phyloP scores from a whole-genome alignment of 2,113 vertebrate genomes.

The Dicrurus megarhynchus region DNA sequence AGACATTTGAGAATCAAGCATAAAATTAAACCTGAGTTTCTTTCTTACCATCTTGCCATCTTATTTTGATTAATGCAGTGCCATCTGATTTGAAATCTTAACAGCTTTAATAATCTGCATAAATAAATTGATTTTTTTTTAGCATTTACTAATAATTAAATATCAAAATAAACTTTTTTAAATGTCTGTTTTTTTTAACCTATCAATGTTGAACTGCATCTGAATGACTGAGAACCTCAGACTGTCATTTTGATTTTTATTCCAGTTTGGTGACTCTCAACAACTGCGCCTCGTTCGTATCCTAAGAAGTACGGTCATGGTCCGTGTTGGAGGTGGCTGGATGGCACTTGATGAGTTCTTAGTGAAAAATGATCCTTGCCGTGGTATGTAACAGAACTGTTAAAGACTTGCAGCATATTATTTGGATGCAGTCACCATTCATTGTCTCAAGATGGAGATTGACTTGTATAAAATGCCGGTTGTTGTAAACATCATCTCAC shows the following conservation, averaged over 20 bases:
- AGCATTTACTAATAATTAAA: slow-evolving; percentile 71
- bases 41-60: slow-evolving; percentile 34
- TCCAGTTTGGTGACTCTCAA: slow-evolving; percentile 96
- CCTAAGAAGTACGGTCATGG: slow-evolving; percentile 96
- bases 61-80: slow-evolving; percentile 65
- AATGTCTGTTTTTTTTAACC: slow-evolving; percentile 43
- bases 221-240: slow-evolving; percentile 14
- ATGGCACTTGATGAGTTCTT: slow-evolving; percentile 99
- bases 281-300: slow-evolving; percentile 96
- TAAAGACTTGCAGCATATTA: neutral
- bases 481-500: slow-evolving; percentile 25
- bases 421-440: neutral
- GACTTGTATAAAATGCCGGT: neutral
- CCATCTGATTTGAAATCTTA: slow-evolving; percentile 55
- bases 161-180: slow-evolving; percentile 39
- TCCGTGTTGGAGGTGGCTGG: slow-evolving; percentile 97
- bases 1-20: slow-evolving; percentile 25
- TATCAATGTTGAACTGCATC: neutral
- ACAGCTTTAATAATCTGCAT: slow-evolving; percentile 58
- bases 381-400: slow-evolving; percentile 80
- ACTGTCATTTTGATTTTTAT: slow-evolving; percentile 8
- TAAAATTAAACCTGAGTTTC: slow-evolving; percentile 49
- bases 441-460: neutral
- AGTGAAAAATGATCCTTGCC: slow-evolving; percentile 98
- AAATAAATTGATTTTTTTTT: slow-evolving; percentile 24